Percentiles rank a stretch among this genome's conserved stretches.
Conservation (phyloP, 2,797 vertebrate genomes). For the Etheostoma nigrum region DNA sequence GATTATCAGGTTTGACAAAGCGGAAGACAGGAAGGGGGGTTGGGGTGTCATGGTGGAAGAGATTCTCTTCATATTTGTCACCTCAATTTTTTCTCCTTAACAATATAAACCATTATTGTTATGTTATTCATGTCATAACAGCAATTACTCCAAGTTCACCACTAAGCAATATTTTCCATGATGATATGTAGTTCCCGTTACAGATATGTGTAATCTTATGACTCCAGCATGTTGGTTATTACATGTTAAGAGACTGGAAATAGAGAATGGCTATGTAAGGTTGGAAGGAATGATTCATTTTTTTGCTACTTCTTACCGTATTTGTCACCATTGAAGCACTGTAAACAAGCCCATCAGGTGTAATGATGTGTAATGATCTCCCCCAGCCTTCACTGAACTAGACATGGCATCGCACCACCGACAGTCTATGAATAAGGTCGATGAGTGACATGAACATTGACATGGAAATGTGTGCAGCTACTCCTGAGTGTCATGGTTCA, state of each 20-base stretch:
- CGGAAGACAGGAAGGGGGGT: slow-evolving; percentile 32
- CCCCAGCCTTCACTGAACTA: slow-evolving; percentile 19
- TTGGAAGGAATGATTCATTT: background rate
- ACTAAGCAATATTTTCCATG: slow-evolving; percentile 17
- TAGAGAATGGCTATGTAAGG: slow-evolving; percentile 24
- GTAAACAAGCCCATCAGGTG: slow-evolving; percentile 41
- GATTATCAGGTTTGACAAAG: slow-evolving; percentile 59
- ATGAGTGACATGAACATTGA: slow-evolving; percentile 14
- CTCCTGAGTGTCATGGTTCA: slow-evolving; percentile 17
- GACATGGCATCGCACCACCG: background rate
- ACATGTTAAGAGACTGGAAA: slow-evolving; percentile 34
- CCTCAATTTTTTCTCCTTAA: slow-evolving; percentile 12
- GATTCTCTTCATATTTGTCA: slow-evolving; percentile 5
- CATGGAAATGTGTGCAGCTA: slow-evolving; percentile 17
- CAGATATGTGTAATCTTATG: slow-evolving; percentile 19
- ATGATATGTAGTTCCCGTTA: slow-evolving; percentile 17
- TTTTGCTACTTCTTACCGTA: slow-evolving; percentile 14
- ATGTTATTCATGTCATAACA: background rate
- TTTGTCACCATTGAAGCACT: slow-evolving; percentile 15
- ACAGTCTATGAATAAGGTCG: slow-evolving; percentile 11
- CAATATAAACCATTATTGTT: background rate
- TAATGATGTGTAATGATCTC: slow-evolving; percentile 40
- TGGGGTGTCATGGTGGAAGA: slow-evolving; percentile 11
- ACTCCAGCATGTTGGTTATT: slow-evolving; percentile 10
- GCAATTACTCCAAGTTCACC: slow-evolving; percentile 35